A percentile compares a stretch with the other conserved stretches of the same genome.
phyloP scores from a whole-genome alignment of 2,113 vertebrate species.

The Passer montanus region DNA sequence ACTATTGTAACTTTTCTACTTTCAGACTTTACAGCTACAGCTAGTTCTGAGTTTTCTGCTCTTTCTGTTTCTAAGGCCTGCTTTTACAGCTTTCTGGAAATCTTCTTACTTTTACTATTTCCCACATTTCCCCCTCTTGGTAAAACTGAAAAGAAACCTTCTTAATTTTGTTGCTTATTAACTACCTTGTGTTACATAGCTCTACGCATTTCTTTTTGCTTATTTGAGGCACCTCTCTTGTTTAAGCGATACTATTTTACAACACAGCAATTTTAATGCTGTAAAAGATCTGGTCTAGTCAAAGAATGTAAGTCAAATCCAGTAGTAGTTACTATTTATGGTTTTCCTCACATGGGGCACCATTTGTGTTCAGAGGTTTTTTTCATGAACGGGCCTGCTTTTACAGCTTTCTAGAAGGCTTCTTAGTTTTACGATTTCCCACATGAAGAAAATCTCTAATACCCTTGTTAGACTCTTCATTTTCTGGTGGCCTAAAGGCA shows the following conservation, averaged over 20 bases:
- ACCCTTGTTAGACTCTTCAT: neutral
- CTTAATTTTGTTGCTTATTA: neutral
- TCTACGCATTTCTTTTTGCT: neutral
- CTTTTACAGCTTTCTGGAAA: neutral
- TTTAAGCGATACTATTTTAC: neutral
- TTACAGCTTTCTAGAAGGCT: too few relatives aligned
- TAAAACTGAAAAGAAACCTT: neutral
- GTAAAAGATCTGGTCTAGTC: neutral
- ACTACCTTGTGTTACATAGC: neutral
- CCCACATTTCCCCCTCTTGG: neutral
- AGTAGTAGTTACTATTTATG: neutral
- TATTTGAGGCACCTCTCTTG: neutral
- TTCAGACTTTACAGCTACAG: neutral
- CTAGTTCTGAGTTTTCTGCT: neutral
- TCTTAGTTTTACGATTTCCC: neutral
- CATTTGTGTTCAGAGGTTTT: neutral
- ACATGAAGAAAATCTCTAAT: neutral
- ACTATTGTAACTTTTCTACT: neutral
- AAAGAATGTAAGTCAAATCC: neutral
- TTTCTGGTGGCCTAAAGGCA: neutral
- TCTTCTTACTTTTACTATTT: neutral
- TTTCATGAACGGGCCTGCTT: neutral
- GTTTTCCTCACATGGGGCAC: neutral
- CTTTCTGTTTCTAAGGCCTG: neutral
- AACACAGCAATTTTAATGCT: neutral